Evolutionary conservation across 2,888 invertebrate species (phyloP).

Genomic region (Amblyjoppa fuscipennis): DNA sequence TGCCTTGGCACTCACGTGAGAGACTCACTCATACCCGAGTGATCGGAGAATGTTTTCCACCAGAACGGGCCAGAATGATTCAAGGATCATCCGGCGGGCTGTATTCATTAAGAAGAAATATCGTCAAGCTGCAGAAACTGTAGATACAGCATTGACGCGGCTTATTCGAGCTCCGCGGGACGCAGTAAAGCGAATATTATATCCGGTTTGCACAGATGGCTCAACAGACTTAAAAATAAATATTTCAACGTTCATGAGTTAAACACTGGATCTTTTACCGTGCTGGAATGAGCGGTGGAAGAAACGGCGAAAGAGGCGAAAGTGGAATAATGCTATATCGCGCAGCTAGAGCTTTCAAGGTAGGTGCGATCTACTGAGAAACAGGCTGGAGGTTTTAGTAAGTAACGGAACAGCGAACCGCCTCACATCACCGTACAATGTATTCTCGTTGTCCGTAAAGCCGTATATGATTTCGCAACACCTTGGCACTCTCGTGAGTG

Average conservation of each 20-base stretch:
- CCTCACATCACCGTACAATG: not conserved
- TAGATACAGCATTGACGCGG: constrained; percentile 1
- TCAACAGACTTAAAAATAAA: constrained; percentile 10
- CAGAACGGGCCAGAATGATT: constrained; percentile 57
- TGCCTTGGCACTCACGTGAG: constrained; percentile 41
- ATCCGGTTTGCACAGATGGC: not conserved
- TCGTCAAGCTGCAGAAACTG: not conserved
- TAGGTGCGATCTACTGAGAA: not conserved
- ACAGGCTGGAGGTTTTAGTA: constrained; percentile 11
- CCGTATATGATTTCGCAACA: constrained; percentile 51
- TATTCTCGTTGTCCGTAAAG: not conserved
- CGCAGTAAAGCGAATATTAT: constrained; percentile 27
- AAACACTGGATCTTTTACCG: not conserved
- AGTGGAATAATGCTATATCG: not conserved
- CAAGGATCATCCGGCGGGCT: constrained; percentile 45
- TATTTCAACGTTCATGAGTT: not conserved
- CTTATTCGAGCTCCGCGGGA: not conserved
- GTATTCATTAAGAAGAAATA: constrained; percentile 45
- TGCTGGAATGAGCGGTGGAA: constrained; percentile 5
- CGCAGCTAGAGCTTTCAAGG: constrained; percentile 39
- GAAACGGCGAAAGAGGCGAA: not conserved
- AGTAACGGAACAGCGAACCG: not conserved
- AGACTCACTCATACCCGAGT: constrained; percentile 10
- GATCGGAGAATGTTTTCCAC: constrained; percentile 38
- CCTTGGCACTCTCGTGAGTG: constrained; percentile 40